Conservation (phyloP, 2,797 vertebrate genomes). For the Ctenosaura bakeri region DNA sequence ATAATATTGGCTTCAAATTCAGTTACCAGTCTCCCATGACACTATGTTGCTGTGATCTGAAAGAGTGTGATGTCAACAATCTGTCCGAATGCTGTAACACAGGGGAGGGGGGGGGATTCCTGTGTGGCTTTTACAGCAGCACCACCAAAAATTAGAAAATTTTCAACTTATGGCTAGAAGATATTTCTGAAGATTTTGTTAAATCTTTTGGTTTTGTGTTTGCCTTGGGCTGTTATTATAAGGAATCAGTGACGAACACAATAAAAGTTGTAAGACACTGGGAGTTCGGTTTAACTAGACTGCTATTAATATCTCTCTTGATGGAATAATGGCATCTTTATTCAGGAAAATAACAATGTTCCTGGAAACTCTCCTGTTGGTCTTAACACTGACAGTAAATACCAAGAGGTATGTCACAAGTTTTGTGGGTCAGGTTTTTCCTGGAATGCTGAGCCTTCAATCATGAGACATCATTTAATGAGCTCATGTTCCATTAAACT, state of each 20-base stretch:
- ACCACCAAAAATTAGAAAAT: neutral
- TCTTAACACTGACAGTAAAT: conserved; percentile 3
- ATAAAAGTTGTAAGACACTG: neutral
- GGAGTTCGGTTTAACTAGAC: neutral
- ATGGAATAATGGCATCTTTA: neutral
- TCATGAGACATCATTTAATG: neutral
- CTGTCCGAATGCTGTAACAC: neutral
- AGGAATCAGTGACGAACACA: neutral
- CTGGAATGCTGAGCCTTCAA: neutral
- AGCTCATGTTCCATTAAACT: neutral
- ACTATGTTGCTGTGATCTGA: neutral
- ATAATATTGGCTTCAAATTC: neutral
- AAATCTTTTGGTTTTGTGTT: neutral
- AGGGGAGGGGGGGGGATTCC: no score
- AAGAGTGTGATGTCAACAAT: neutral
- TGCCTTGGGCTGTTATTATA: neutral
- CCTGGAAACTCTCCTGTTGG: conserved; percentile 23
- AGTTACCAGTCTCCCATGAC: neutral
- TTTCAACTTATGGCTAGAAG: neutral
- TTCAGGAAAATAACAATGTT: conserved; percentile 12
- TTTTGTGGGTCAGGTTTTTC: conserved; percentile 14
- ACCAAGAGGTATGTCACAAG: neutral
- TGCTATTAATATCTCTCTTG: conserved; percentile 9
- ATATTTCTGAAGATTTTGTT: neutral
- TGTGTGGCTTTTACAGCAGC: neutral